These are phyloP conservation scores for Chironomus riparius DNA, from an alignment of 2,888 invertebrate species.

Conservation along the genomic window DNA sequence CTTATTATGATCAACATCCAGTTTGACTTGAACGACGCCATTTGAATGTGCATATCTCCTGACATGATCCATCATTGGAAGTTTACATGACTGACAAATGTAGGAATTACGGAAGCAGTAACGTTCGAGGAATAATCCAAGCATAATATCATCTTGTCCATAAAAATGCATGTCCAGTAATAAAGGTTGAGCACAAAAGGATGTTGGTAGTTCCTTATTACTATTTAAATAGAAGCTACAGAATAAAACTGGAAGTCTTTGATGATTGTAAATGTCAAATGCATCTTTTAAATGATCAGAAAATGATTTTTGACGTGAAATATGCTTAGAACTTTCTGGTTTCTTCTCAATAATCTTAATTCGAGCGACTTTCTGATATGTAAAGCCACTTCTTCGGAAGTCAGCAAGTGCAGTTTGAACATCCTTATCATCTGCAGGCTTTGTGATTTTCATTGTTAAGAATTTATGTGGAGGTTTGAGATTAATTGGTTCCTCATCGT, in stretches of 20 bases:
- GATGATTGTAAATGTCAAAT: conserved; percentile 71
- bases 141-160: conserved; percentile 85
- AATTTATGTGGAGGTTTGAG: conserved; percentile 64
- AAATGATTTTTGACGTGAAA: conserved; percentile 35
- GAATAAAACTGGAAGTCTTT: conserved; percentile 78
- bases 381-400: conserved; percentile 78
- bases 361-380: conserved; percentile 42
- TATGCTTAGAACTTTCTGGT: conserved; percentile 28
- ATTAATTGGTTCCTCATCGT: conserved; percentile 31
- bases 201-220: conserved; percentile 37
- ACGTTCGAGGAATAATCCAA: conserved; percentile 86
- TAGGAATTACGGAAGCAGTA: conserved; percentile 84
- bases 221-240: conserved; percentile 52
- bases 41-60: conserved; percentile 81
- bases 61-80: conserved; percentile 79
- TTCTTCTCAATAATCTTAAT: conserved; percentile 29
- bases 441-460: conserved; percentile 58
- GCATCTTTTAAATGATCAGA: conserved; percentile 51
- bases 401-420: conserved; percentile 68
- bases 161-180: conserved; percentile 78
- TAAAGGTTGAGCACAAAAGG: conserved; percentile 41
- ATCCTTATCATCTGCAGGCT: conserved; percentile 52
- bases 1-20: conserved; percentile 37
- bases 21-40: conserved; percentile 71
- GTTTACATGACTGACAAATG: conserved; percentile 69